These are phyloP conservation scores for Melanerpes aurifrons DNA, from an alignment of 2,113 vertebrate species.

Conservation along the genomic window DNA sequence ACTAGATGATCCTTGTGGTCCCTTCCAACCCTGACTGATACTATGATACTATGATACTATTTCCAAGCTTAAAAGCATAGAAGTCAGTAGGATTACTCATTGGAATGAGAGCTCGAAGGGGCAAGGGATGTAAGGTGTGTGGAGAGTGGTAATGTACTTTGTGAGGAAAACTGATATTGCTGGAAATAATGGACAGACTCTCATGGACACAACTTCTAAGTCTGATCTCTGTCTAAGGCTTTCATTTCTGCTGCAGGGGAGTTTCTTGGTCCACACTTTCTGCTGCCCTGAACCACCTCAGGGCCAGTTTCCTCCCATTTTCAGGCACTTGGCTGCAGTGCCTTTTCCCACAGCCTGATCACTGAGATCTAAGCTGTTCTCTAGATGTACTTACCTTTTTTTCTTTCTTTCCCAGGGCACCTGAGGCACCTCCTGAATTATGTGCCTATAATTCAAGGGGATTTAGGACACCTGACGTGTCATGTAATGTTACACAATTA, in stretches of 20 bases:
- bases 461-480: slow-evolving; percentile 65
- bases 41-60: background rate
- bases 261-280: slow-evolving; percentile 5
- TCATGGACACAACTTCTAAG: background rate
- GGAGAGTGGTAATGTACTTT: background rate
- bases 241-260: background rate
- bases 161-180: slow-evolving; percentile 11
- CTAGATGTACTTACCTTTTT: background rate
- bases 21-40: too few relatives aligned
- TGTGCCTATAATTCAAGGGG: slow-evolving; percentile 13
- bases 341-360: slow-evolving; percentile 30
- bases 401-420: background rate
- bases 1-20: too few relatives aligned
- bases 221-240: background rate
- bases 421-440: slow-evolving; percentile 42
- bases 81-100: slow-evolving; percentile 12
- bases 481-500: slow-evolving; percentile 56
- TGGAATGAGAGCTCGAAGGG: background rate
- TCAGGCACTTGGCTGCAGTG: background rate
- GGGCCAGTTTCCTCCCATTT: slow-evolving; percentile 10
- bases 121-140: background rate
- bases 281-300: background rate
- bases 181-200: slow-evolving; percentile 13
- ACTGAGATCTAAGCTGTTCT: background rate
- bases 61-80: slow-evolving; percentile 8